Percentiles rank a stretch among this genome's conserved stretches.
phyloP scores from a whole-genome alignment of 2,888 invertebrate genomes.

The Allygus modestus region DNA sequence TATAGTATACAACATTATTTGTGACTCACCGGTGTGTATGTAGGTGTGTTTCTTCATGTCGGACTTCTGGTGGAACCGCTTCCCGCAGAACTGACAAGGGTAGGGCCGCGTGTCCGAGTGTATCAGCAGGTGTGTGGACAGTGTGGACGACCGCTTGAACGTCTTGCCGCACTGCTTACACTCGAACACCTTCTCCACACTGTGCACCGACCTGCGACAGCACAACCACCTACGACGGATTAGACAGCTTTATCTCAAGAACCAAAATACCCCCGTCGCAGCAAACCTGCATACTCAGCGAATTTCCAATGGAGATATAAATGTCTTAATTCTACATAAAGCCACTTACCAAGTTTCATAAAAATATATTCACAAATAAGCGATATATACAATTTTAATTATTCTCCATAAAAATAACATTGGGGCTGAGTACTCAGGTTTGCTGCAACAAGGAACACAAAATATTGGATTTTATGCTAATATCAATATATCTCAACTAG shows the following conservation, averaged over 20 bases:
- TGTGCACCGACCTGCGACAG: conserved; percentile 89
- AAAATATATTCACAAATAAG: too few relatives aligned
- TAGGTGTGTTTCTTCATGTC: conserved; percentile 99
- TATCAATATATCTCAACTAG: too few relatives aligned
- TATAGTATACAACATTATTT: neutral
- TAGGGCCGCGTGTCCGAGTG: conserved; percentile 98
- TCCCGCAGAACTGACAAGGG: conserved; percentile 98
- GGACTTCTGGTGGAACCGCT: conserved; percentile 99
- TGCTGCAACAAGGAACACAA: too few relatives aligned
- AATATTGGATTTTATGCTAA: too few relatives aligned
- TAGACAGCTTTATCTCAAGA: conserved; percentile 8
- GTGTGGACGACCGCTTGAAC: conserved; percentile 96
- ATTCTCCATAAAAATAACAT: too few relatives aligned
- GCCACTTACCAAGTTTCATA: too few relatives aligned
- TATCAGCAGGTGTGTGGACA: conserved; percentile 97
- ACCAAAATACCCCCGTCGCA: too few relatives aligned
- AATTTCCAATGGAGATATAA: too few relatives aligned
- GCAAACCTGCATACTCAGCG: too few relatives aligned
- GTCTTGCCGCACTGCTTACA: conserved; percentile 98
- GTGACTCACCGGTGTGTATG: conserved; percentile 89
- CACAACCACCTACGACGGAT: conserved; percentile 69
- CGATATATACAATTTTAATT: too few relatives aligned
- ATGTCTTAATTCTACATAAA: too few relatives aligned
- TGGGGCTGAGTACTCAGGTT: too few relatives aligned
- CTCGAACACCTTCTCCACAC: conserved; percentile 95